phyloP scores from a whole-genome alignment of 2,888 invertebrate genomes.

The Ormia ochracea region DNA sequence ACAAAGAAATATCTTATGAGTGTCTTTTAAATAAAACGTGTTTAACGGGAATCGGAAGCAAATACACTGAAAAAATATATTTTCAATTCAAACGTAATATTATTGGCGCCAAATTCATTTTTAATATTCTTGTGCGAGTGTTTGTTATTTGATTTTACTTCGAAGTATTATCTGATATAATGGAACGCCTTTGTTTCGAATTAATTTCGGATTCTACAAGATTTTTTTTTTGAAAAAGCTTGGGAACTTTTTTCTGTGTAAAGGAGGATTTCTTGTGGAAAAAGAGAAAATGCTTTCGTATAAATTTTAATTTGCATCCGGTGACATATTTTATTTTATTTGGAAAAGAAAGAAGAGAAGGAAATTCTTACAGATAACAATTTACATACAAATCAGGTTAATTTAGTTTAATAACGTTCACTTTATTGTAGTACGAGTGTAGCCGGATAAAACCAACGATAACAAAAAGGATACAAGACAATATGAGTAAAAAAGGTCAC shows the following conservation, averaged over 20 bases:
- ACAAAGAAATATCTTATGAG: background rate
- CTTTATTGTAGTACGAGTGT: conserved; percentile 11
- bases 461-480: background rate
- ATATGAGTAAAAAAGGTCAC: conserved; percentile 40
- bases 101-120: too few species aligned
- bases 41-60: background rate
- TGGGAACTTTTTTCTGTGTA: too few species aligned
- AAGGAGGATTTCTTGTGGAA: too few species aligned
- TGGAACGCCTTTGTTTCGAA: too few species aligned
- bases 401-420: conserved; percentile 22
- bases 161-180: too few species aligned
- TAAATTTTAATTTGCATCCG: conserved; percentile 53
- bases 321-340: conserved; percentile 17
- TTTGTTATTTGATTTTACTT: too few species aligned
- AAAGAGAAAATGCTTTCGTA: conserved; percentile 10
- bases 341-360: conserved; percentile 27
- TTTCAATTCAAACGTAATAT: too few species aligned
- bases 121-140: too few species aligned
- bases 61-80: too few species aligned
- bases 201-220: too few species aligned
- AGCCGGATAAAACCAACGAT: background rate
- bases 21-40: conserved; percentile 25
- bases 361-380: conserved; percentile 39
- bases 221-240: too few species aligned
- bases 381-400: conserved; percentile 54